Evolutionary conservation across 2,797 vertebrate species (phyloP), one percentile per base, ranked within the genome.

Genomic region (Rhyacichthys aspro): DNA sequence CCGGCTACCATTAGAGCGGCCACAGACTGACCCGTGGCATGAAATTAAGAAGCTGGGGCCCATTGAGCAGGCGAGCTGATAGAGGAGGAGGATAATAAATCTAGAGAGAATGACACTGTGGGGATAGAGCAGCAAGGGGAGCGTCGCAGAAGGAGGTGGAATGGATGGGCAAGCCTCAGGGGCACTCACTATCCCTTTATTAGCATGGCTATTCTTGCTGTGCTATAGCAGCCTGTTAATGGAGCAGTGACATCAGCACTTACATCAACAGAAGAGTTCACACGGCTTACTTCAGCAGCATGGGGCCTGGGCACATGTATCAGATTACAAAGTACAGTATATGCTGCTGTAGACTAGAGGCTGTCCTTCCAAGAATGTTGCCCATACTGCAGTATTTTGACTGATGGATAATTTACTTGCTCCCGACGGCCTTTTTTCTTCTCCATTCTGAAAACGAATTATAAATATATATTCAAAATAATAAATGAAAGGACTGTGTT

Each of bases 41-140:
- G 74, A 85, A 85, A 88, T 86, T 72, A 88, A 83, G 70, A 59
- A 82, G 72, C 68, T 47, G 49, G 77, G 74, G 74, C 69, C 74
- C 76, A 79, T 74, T 79, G 74, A 81, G 66, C 73, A 55, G 74
- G 70, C 47, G 52, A 32, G 64, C 75, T 64, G 81, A 86, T 82
- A 54, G 82, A 70, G 73, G 63, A 72, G 17, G 70, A 72, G 68
- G 54, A 78, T 79, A 79, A 87, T 88, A 88, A 90, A 86, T 88
- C 79, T 75, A 67, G 46, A 38, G 66, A 54, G 58, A 65, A 76
- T 49, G 55, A 59, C 58, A 53, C 39, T 55, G 41, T 36, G 39
- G 60, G 72, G 58, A 48, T 38, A 47, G 41, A 45, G 67, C 45
- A 34, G 49, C 42, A 47, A 58, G 61, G 60, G 54, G 55, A 46